Conservation (phyloP, 2,113 vertebrate species). For the Heloderma charlesbogerti region DNA sequence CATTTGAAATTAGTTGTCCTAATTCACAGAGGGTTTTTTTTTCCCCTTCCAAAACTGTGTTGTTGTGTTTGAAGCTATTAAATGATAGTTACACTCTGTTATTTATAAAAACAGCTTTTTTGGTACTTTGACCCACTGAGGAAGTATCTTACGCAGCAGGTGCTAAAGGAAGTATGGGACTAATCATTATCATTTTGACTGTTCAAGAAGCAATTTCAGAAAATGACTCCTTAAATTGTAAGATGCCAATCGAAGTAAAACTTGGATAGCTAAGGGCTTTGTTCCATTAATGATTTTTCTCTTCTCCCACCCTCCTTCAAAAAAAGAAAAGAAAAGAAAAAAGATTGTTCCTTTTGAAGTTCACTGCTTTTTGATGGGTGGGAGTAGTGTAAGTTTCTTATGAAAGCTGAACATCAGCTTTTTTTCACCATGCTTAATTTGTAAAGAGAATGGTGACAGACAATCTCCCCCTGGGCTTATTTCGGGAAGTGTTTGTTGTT, state of each 20-base stretch:
- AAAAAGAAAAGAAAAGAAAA: background rate
- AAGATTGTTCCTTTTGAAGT: background rate
- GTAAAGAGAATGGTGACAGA: background rate
- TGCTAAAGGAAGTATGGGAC: constrained; percentile 45
- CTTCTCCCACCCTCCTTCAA: too few species aligned
- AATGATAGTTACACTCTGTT: constrained; percentile 62
- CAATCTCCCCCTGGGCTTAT: background rate
- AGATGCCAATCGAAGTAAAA: constrained; percentile 60
- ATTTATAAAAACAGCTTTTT: constrained; percentile 64
- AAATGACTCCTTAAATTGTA: constrained; percentile 69
- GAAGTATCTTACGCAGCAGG: constrained; percentile 64
- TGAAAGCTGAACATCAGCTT: background rate
- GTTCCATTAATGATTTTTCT: constrained; percentile 31
- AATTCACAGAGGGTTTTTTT: constrained; percentile 5
- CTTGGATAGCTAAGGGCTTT: constrained; percentile 58
- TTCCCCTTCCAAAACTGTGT: constrained; percentile 21
- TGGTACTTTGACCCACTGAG: constrained; percentile 44
- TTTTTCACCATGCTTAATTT: constrained; percentile 9
- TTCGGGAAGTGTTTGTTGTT: background rate
- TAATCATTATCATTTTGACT: constrained; percentile 71
- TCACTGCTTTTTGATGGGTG: background rate
- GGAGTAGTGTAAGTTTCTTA: background rate
- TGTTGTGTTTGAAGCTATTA: constrained; percentile 63
- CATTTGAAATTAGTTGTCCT: constrained; percentile 59
- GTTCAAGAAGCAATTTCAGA: constrained; percentile 70